A percentile compares a stretch with the other conserved stretches of the same genome.
phyloP scores from a whole-genome alignment of 2,113 vertebrate species.

The Campylorhamphus procurvoides region DNA sequence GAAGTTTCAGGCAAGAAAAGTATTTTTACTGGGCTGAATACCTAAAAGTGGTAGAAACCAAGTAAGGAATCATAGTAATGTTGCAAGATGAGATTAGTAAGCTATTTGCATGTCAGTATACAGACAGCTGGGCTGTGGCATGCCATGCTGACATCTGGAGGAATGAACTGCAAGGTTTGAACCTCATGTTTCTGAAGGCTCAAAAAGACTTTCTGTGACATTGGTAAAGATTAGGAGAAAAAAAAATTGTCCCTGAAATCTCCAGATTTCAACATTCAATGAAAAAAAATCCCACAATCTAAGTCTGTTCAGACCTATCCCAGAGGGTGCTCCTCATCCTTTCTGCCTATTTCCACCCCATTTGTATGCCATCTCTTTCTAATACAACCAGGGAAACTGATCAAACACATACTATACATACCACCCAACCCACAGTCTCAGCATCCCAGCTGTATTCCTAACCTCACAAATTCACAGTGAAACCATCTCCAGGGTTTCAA shows the following conservation, averaged over 20 bases:
- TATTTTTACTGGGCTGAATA: background rate
- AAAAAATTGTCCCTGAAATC: constrained; percentile 1
- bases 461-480: constrained; percentile 71
- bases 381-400: constrained; percentile 72
- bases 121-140: background rate
- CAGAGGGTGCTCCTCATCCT: constrained; percentile 35
- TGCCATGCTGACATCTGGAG: background rate
- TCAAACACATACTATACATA: constrained; percentile 82
- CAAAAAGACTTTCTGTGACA: background rate
- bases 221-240: background rate
- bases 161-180: background rate
- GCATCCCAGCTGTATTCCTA: constrained; percentile 72
- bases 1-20: background rate
- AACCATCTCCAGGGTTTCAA: constrained; percentile 70
- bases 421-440: constrained; percentile 72
- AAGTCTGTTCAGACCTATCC: constrained; percentile 56
- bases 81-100: background rate
- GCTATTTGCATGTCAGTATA: background rate
- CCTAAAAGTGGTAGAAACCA: background rate
- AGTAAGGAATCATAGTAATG: background rate
- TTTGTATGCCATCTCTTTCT: constrained; percentile 67
- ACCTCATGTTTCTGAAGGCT: background rate
- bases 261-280: background rate
- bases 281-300: constrained; percentile 10
- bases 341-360: constrained; percentile 55